Conservation (phyloP, 2,113 vertebrate genomes). For the Chaenogobius annularis region DNA sequence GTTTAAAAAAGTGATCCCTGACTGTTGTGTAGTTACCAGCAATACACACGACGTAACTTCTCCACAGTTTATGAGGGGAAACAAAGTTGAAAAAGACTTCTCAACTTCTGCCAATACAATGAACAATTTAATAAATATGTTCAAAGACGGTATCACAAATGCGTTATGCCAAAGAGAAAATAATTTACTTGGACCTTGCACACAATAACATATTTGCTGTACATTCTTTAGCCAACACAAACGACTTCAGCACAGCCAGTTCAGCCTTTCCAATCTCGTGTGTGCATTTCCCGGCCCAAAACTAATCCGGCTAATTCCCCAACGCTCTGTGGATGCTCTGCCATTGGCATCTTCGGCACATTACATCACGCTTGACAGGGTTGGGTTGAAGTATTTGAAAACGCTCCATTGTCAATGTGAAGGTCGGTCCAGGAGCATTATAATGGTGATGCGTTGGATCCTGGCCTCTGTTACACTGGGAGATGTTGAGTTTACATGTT, state of each 20-base stretch:
- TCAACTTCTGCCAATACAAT: too few relatives aligned
- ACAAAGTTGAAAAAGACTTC: too few relatives aligned
- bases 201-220: neutral
- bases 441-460: neutral
- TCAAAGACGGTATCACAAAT: neutral
- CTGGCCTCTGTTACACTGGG: neutral
- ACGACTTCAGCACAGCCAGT: neutral
- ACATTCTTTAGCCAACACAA: neutral
- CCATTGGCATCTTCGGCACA: constrained; percentile 1
- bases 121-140: too few relatives aligned
- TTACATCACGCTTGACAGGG: neutral
- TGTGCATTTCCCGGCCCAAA: neutral
- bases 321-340: neutral
- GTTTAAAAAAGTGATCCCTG: too few relatives aligned
- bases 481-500: neutral
- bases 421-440: neutral
- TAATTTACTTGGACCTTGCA: neutral
- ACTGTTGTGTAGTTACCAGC: too few relatives aligned
- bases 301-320: constrained; percentile 9
- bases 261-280: neutral
- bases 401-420: neutral
- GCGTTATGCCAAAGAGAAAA: neutral
- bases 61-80: too few relatives aligned
- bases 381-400: neutral
- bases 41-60: too few relatives aligned